Conservation (phyloP, 2,888 invertebrate species). For the Sarcophaga variegata region DNA sequence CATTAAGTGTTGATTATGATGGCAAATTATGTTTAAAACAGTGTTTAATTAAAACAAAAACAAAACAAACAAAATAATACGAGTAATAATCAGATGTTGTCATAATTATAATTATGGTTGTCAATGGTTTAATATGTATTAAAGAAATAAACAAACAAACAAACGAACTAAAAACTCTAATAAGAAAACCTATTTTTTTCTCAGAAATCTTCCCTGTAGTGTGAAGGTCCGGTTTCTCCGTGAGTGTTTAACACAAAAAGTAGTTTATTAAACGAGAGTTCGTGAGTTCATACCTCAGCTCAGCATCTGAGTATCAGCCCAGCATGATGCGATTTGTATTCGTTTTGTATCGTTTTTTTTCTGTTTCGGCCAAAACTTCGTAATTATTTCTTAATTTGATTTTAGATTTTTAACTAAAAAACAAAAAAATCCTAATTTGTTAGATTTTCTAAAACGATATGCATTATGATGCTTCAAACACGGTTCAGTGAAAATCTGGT, state of each 20-base stretch:
- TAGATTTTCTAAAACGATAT: too few relatives aligned
- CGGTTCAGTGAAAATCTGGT: neutral
- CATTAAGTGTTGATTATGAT: constrained; percentile 56
- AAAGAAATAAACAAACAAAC: constrained; percentile 15
- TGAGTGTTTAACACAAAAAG: too few relatives aligned
- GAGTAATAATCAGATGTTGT: constrained; percentile 35
- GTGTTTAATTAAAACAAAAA: neutral
- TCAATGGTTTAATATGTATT: constrained; percentile 26
- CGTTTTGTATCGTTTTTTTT: neutral
- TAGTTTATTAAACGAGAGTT: too few relatives aligned
- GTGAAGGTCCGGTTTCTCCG: too few relatives aligned
- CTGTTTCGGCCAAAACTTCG: constrained; percentile 30
- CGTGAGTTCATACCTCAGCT: too few relatives aligned
- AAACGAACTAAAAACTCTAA: neutral
- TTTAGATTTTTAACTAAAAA: neutral
- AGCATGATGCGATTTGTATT: constrained; percentile 64
- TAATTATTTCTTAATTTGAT: constrained; percentile 49
- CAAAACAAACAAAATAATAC: neutral
- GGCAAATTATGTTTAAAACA: constrained; percentile 47
- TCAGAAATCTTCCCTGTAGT: too few relatives aligned
- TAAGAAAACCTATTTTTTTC: neutral
- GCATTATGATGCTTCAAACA: neutral
- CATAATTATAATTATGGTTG: constrained; percentile 45
- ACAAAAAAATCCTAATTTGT: too few relatives aligned
- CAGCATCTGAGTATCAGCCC: constrained; percentile 31